Evolutionary conservation across 2,797 vertebrate genomes (phyloP).

Genomic region (Sebastes minor): DNA sequence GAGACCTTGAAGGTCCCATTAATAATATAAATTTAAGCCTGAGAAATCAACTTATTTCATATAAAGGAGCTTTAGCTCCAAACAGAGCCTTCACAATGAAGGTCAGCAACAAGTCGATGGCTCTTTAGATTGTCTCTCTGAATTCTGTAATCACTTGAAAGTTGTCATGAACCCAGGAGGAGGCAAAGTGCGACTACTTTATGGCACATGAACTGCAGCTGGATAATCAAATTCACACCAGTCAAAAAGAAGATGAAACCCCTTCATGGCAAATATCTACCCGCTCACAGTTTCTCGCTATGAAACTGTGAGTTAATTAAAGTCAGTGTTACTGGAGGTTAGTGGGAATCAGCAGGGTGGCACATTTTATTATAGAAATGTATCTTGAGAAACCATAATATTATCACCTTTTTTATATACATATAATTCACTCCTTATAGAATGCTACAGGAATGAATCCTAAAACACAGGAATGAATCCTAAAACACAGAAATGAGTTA

Average conservation of each 20-base stretch:
- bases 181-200: slow-evolving; percentile 6
- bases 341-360: not conserved
- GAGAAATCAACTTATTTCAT: not conserved
- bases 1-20: slow-evolving; percentile 20
- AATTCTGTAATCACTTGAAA: slow-evolving; percentile 35
- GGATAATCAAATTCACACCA: slow-evolving; percentile 30
- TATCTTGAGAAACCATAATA: not conserved
- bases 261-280: slow-evolving; percentile 8
- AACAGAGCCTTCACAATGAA: not conserved
- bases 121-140: slow-evolving; percentile 17
- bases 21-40: slow-evolving; percentile 15
- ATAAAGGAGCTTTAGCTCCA: not conserved
- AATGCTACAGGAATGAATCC: too few relatives aligned
- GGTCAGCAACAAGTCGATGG: slow-evolving; percentile 19
- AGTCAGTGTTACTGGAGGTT: slow-evolving; percentile 5
- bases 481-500: too few relatives aligned
- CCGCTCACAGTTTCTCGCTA: not conserved
- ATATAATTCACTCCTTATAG: not conserved
- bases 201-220: slow-evolving; percentile 24
- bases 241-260: slow-evolving; percentile 1
- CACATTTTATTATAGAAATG: not conserved
- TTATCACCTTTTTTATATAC: not conserved
- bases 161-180: not conserved
- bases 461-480: too few relatives aligned
- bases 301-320: slow-evolving; percentile 32